phyloP scores from a whole-genome alignment of 2,113 vertebrate genomes.

The Phalacrocorax aristotelis region DNA sequence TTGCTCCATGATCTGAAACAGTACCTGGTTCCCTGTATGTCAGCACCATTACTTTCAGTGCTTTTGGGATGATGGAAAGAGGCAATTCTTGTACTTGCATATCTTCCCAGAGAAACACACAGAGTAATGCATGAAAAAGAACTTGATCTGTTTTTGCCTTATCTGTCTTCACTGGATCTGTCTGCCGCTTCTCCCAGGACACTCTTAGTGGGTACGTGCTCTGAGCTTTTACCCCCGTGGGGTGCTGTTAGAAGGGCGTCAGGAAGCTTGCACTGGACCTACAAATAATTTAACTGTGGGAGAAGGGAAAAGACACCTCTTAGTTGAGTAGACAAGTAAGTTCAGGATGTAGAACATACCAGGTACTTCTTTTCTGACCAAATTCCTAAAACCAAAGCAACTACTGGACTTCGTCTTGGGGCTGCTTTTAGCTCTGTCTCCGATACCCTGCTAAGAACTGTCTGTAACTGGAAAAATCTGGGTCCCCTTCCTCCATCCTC shows the following conservation, averaged over 20 bases:
- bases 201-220: not conserved
- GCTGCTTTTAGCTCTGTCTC: not conserved
- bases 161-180: not conserved
- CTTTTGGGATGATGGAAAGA: not conserved
- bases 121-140: not conserved
- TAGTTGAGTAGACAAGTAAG: not conserved
- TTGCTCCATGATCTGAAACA: not conserved
- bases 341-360: not conserved
- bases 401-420: not conserved
- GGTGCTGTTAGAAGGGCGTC: not conserved
- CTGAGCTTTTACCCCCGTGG: not conserved
- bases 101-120: not conserved
- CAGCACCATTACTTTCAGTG: not conserved
- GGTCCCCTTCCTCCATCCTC: not conserved
- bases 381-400: not conserved
- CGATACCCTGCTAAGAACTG: not conserved
- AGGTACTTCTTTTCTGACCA: not conserved
- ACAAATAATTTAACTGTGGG: not conserved
- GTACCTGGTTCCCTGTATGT: not conserved
- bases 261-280: not conserved
- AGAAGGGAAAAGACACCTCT: not conserved
- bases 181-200: not conserved
- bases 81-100: not conserved
- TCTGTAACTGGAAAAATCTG: conserved; percentile 20
- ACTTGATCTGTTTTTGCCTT: not conserved